Evolutionary conservation across 2,113 vertebrate genomes (phyloP), one percentile per base, ranked within the genome.

Genomic region (Hylia prasina): DNA sequence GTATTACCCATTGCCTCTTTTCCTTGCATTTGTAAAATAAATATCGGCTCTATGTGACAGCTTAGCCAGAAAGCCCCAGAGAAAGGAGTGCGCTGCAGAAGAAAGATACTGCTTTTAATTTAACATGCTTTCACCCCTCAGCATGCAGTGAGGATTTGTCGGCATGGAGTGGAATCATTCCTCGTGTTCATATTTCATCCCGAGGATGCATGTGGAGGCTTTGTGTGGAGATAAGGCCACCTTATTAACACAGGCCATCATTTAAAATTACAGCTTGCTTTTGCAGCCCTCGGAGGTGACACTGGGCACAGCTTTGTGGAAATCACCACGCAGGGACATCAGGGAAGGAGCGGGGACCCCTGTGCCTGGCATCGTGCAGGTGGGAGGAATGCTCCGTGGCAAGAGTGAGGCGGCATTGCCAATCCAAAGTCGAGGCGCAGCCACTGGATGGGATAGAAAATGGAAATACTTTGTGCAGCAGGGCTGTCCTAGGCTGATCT

Each of bases 391-490:
- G 1, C 5, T 45, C 28, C 24, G 37, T 11, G 54, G 50, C 66
- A 37, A 0, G 3, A 21, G 24, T 31, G 73, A 61, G n/a, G 56
- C 0, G 0, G 42, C 28, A 24, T 0, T 7, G 1, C 42, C 28
- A 0, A 9, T 28, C 40, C 22, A 21, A 77, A 89, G 20, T 8
- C 15, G 5, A 56, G 37, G 22, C 33, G 27, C 11, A 1, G 30
- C 24, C 20, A 0, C 17, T 5, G 4, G 8, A 45, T 4, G 6
- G 51, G 61, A 39, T 56, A 27, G 65, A 13, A 66, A 85, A 80
- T 23, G 10, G 8, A 27, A 58, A 39, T 9, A 5, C 27, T 86
- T 68, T 24, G 27, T 31, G 25, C 37, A 2, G 7, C 0, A 0
- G 35, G 22, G 21, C 42, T 39, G 35, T 54, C 15, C 35, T 47